Conservation (phyloP, 2,113 vertebrate species). For the Syngnathus floridae region DNA sequence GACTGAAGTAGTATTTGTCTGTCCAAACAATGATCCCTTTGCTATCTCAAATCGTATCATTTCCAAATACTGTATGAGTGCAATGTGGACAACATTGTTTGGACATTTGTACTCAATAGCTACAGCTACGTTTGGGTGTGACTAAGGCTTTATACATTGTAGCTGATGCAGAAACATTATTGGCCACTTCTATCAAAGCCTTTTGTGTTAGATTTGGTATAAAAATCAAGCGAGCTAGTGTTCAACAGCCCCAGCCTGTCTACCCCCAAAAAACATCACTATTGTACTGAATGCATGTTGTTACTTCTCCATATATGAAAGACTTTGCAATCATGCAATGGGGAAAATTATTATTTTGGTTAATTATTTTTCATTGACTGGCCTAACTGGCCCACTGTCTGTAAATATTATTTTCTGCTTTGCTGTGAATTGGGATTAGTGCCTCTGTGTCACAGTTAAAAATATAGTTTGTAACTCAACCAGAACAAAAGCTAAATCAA, state of each 20-base stretch:
- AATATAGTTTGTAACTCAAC: not conserved
- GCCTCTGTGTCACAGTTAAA: not conserved
- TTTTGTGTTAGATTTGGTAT: not conserved
- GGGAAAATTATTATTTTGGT: not conserved
- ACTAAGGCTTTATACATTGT: not conserved
- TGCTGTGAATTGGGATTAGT: too few species aligned
- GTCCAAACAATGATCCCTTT: not conserved
- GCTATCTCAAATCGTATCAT: not conserved
- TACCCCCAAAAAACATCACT: not conserved
- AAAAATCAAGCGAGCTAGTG: not conserved
- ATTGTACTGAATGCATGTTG: not conserved
- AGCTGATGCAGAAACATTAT: not conserved
- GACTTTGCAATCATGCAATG: not conserved
- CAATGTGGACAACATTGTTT: not conserved
- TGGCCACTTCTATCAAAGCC: not conserved
- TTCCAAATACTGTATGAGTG: not conserved
- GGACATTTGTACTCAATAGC: not conserved
- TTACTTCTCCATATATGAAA: not conserved
- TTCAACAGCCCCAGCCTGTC: not conserved
- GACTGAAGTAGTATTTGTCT: slow-evolving; percentile 8
- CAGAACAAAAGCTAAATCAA: not conserved
- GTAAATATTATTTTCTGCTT: too few species aligned
- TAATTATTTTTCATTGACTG: not conserved
- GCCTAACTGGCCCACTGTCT: too few species aligned
- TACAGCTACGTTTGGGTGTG: not conserved